Conservation (phyloP, 2,113 vertebrate genomes). For the Cochlearius cochlearius region DNA sequence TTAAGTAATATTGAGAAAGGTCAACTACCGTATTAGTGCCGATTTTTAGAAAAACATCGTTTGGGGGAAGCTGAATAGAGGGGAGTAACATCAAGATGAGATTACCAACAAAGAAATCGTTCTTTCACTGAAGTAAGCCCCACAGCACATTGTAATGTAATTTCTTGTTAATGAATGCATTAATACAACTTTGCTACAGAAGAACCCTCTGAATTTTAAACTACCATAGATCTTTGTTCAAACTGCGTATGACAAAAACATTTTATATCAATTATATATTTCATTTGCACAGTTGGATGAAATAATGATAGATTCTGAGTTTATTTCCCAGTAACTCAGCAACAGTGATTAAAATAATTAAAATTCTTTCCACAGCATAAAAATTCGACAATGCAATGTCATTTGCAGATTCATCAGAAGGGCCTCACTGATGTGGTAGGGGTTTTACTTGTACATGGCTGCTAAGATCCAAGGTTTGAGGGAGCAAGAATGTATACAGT, state of each 20-base stretch:
- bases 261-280: conserved; percentile 59
- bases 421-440: background rate
- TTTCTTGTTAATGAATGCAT: conserved; percentile 47
- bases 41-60: conserved; percentile 20
- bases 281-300: conserved; percentile 59
- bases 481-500: background rate
- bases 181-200: conserved; percentile 36
- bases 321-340: conserved; percentile 39
- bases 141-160: conserved; percentile 39
- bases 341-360: conserved; percentile 50
- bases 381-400: background rate
- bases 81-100: conserved; percentile 1
- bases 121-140: conserved; percentile 32
- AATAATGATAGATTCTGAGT: conserved; percentile 40
- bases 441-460: background rate
- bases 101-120: conserved; percentile 50
- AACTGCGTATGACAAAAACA: conserved; percentile 39
- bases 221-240: conserved; percentile 27
- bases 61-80: background rate
- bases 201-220: conserved; percentile 38
- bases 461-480: background rate
- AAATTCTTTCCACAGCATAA: background rate
- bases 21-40: conserved; percentile 33
- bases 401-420: background rate
- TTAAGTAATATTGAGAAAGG: conserved; percentile 48